Percentiles rank a stretch among this genome's conserved stretches.
phyloP scores from a whole-genome alignment of 2,888 invertebrate species.

The Dasypolia templi region DNA sequence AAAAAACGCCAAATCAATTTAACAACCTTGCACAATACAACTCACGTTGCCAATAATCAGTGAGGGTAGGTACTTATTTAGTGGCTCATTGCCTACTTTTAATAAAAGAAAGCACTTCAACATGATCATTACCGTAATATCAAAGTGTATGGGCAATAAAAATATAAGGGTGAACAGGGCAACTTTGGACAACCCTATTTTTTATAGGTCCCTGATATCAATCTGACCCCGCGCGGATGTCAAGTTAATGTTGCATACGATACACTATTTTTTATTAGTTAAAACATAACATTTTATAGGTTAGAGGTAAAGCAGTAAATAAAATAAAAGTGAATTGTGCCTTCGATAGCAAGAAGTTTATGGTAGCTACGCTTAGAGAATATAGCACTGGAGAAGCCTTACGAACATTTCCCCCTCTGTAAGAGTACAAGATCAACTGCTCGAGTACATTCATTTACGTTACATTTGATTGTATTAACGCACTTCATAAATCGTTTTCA shows the following conservation, averaged over 20 bases:
- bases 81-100: neutral
- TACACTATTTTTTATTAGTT: constrained; percentile 35
- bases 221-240: constrained; percentile 70
- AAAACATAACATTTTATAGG: neutral
- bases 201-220: constrained; percentile 74
- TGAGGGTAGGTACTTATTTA: neutral
- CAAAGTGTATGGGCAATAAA: constrained; percentile 13
- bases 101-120: neutral
- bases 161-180: constrained; percentile 23
- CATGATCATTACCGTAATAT: neutral
- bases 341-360: neutral
- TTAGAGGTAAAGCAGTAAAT: constrained; percentile 13
- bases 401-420: no score
- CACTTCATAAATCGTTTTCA: no score
- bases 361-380: neutral
- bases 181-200: constrained; percentile 48
- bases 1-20: neutral
- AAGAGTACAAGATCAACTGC: no score
- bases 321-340: neutral
- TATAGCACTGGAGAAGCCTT: no score
- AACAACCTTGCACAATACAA: neutral
- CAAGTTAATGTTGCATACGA: constrained; percentile 72
- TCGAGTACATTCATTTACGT: no score
- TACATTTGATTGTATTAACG: no score
- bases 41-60: neutral